phyloP scores from a whole-genome alignment of 2,113 vertebrate genomes.

The Bufo gargarizans region DNA sequence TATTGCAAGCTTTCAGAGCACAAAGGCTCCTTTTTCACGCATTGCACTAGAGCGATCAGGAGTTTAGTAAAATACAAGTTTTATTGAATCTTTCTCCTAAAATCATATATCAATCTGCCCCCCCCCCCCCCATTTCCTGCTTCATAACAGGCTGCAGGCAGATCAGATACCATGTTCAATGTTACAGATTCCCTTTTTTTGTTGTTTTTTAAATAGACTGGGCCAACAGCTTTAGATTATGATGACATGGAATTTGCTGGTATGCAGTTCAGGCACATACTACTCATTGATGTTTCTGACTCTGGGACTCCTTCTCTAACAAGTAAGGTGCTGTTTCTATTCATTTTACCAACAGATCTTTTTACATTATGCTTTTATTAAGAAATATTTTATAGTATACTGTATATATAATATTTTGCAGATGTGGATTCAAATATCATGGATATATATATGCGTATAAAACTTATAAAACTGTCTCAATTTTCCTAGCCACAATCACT shows the following conservation, averaged over 20 bases:
- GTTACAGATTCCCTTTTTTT: no score
- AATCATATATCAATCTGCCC: no score
- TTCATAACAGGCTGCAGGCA: no score
- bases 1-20: no score
- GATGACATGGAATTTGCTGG: conserved; percentile 58
- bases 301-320: conserved; percentile 50
- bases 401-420: not conserved
- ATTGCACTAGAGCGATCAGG: no score
- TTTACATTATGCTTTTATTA: not conserved
- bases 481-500: conserved; percentile 45
- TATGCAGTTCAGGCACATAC: conserved; percentile 60
- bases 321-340: conserved; percentile 60
- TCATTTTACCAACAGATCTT: not conserved
- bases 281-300: conserved; percentile 55
- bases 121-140: no score
- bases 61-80: no score
- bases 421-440: not conserved
- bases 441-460: not conserved
- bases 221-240: conserved; percentile 56
- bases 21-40: no score
- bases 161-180: no score
- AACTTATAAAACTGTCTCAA: not conserved
- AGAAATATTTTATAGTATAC: not conserved
- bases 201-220: conserved; percentile 41
- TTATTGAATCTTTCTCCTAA: no score